Evolutionary conservation across 2,797 vertebrate species (phyloP).

Genomic region (Natrix natrix): DNA sequence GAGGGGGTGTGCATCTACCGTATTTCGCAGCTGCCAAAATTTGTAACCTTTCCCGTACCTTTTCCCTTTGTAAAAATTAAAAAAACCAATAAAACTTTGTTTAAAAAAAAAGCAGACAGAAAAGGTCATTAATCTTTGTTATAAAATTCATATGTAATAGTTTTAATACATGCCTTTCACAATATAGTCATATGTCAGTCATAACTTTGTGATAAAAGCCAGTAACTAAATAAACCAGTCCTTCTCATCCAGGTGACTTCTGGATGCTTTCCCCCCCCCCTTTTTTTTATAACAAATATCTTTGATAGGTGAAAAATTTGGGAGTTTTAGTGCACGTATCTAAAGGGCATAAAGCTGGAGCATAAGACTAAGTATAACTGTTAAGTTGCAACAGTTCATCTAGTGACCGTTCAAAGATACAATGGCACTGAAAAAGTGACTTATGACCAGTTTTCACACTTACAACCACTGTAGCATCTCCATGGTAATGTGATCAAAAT

Average conservation of each 20-base stretch:
- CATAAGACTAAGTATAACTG: not conserved
- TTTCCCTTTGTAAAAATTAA: too few species aligned
- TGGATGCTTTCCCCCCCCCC: not conserved
- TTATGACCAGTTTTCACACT: not conserved
- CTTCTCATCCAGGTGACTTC: not conserved
- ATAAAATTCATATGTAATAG: not conserved
- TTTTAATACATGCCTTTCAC: not conserved
- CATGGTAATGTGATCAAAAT: not conserved
- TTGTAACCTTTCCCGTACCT: too few species aligned
- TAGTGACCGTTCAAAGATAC: not conserved
- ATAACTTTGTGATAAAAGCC: not conserved
- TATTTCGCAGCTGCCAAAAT: too few species aligned
- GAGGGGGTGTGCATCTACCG: too few species aligned
- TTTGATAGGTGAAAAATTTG: not conserved
- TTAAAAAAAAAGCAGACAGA: not conserved
- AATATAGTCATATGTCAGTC: not conserved
- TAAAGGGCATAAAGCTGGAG: not conserved
- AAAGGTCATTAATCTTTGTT: not conserved
- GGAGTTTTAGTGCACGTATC: not conserved
- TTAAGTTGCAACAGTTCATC: not conserved
- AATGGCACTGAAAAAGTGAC: not conserved
- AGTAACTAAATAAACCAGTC: not conserved
- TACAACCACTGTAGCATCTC: not conserved
- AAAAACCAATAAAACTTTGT: too few species aligned
- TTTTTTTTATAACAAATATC: not conserved